A percentile compares a stretch with the other conserved stretches of the same genome.
phyloP scores from a whole-genome alignment of 2,888 invertebrate genomes.

The Agrotis puta region DNA sequence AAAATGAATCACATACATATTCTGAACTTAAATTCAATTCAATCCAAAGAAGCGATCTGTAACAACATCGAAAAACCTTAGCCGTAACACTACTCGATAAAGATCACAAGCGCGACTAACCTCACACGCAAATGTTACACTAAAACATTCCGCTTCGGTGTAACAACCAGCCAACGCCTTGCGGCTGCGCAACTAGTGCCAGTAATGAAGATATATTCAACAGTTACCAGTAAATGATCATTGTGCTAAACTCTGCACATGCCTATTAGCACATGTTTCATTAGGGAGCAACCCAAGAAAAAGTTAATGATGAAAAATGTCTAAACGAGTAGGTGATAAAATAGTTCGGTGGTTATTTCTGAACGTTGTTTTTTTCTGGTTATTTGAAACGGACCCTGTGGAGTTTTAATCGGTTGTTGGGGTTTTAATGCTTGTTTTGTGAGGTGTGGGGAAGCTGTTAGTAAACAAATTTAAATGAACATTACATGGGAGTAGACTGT shows the following conservation, averaged over 20 bases:
- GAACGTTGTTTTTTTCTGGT: slow-evolving; percentile 28
- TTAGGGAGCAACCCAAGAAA: slow-evolving; percentile 41
- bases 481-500: background rate
- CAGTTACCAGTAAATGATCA: slow-evolving; percentile 58
- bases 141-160: slow-evolving; percentile 68
- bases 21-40: background rate
- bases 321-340: slow-evolving; percentile 41
- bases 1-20: too few species aligned
- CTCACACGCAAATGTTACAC: background rate
- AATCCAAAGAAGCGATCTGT: background rate
- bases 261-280: slow-evolving; percentile 61
- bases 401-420: slow-evolving; percentile 25
- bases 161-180: slow-evolving; percentile 65
- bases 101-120: background rate
- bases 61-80: background rate
- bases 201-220: slow-evolving; percentile 68
- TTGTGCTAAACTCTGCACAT: slow-evolving; percentile 55
- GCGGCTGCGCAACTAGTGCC: slow-evolving; percentile 53
- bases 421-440: slow-evolving; percentile 12
- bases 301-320: slow-evolving; percentile 59
- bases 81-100: background rate
- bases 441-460: background rate
- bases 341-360: slow-evolving; percentile 35
- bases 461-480: background rate
- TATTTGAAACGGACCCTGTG: background rate